Percentiles rank a stretch among this genome's conserved stretches.
Conservation (phyloP, 37 sponge, comb jelly and placozoan genomes). For the Diacarnus erythraeanus region DNA sequence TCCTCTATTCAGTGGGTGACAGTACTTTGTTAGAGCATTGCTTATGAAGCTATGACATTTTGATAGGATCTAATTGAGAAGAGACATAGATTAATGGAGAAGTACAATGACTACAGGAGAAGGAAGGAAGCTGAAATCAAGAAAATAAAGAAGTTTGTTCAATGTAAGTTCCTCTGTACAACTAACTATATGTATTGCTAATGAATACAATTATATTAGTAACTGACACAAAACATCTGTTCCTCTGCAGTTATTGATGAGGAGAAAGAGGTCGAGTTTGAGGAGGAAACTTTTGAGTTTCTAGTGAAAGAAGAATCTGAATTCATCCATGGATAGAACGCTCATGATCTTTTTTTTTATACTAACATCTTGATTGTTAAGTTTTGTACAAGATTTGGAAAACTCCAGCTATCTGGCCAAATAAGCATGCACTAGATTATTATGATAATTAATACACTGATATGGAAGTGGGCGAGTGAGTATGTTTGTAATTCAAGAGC, state of each 20-base stretch:
- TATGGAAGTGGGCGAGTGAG: too few relatives aligned
- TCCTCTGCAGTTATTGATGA: neutral
- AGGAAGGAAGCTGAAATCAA: conserved; percentile 31
- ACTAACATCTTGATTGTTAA: too few relatives aligned
- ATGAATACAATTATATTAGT: too few relatives aligned
- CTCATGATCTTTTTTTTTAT: too few relatives aligned
- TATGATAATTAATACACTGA: too few relatives aligned
- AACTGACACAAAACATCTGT: too few relatives aligned
- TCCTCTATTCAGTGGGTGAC: too few relatives aligned
- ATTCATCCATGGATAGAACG: neutral
- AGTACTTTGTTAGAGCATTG: neutral
- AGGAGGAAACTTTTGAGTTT: conserved; percentile 22
- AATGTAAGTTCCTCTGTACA: conserved; percentile 38
- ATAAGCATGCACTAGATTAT: too few relatives aligned
- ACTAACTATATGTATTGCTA: too few relatives aligned
- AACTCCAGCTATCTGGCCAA: too few relatives aligned
- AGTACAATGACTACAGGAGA: conserved; percentile 48
- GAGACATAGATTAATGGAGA: conserved; percentile 51
- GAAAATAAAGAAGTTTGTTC: conserved; percentile 2
- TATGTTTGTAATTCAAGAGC: too few relatives aligned
- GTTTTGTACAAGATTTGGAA: too few relatives aligned
- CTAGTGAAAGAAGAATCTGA: conserved; percentile 16
- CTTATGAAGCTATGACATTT: neutral
- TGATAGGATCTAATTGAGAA: conserved; percentile 78
- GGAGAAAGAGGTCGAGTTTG: conserved; percentile 15